Base-by-base conservation (phyloP, 2,888 invertebrate species). In the Sphaerophoria rueppellii region DNA sequence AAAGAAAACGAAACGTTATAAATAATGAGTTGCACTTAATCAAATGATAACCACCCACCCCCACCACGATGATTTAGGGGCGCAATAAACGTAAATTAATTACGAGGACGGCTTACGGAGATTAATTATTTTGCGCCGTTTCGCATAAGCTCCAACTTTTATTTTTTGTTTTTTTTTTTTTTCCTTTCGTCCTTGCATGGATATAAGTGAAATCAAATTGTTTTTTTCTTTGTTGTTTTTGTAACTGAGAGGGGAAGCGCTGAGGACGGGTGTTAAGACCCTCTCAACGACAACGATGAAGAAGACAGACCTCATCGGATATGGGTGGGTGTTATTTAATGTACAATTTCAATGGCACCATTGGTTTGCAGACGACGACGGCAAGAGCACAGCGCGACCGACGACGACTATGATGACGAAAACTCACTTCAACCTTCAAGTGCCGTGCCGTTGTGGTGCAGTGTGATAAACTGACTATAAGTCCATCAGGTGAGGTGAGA, bases 81-180 rank as follows among this genome's bases (percentile, higher is more conserved):
- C 86, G 87, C 86, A 87, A 87, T 87, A 88, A 88, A 88, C 87
- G 87, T 87, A 87, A 88, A 88, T 88, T 88, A 88, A 88, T 87
- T 88, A 87, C 87, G 87, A 82, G 86, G 87, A 88, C 87, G 86
- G 87, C 88, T 88, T 87, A 87, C 86, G 87, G 87, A 87, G 88
- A 88, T 88, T 88, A 88, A 88, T 88, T 88, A 88, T 87, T 85
- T 85, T 86, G 85, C 78, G 87, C 87, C 87, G 86, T 87, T 87
- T 87, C 82, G 81, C 85, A 85, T 85, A 85, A 85, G 77, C 85
- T 81, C 54, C 35, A 52, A 40, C 57, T 80, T 81, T 80, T 87
- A 87, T 55, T 74, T 70, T 57, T 12, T 58, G 0, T 14, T 55
- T 50, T 61, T 4, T n/a, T 16, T 9, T 40, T 11, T 46, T 40